Evolutionary conservation across 2,888 invertebrate genomes (phyloP).

Genomic region (Molorchus minor): DNA sequence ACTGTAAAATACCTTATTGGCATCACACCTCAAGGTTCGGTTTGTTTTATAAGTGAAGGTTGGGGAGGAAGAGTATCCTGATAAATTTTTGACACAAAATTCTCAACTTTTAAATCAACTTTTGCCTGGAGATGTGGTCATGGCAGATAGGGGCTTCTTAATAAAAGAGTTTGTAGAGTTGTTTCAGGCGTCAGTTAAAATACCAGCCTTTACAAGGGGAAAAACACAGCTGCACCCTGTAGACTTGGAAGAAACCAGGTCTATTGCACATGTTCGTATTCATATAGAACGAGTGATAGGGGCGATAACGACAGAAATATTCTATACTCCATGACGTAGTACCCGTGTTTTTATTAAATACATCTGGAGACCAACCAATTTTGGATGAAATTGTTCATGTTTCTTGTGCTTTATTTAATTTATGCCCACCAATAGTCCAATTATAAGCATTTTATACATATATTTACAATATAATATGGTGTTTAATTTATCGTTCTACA

Average conservation of each 20-base stretch:
- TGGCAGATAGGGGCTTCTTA: constrained; percentile 37
- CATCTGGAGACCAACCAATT: constrained; percentile 3
- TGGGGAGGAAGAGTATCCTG: constrained; percentile 36
- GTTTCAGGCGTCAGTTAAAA: constrained; percentile 27
- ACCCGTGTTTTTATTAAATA: constrained; percentile 19
- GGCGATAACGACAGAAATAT: constrained; percentile 27
- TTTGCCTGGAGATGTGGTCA: constrained; percentile 33
- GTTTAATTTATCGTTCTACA: too few relatives aligned
- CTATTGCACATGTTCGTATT: constrained; percentile 38
- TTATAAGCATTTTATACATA: too few relatives aligned
- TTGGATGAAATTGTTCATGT: constrained; percentile 32
- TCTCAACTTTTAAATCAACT: constrained; percentile 28
- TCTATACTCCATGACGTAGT: constrained; percentile 14
- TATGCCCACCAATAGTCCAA: constrained; percentile 26
- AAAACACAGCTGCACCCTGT: constrained; percentile 35
- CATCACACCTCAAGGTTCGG: constrained; percentile 33
- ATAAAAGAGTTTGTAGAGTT: constrained; percentile 32
- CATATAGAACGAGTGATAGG: constrained; percentile 37
- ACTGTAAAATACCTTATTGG: constrained; percentile 37
- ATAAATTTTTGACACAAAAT: constrained; percentile 31
- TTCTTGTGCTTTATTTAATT: constrained; percentile 32
- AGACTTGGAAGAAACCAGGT: constrained; percentile 37
- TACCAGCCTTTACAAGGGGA: constrained; percentile 39
- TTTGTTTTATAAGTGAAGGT: constrained; percentile 33
- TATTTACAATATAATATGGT: too few relatives aligned